Base-by-base conservation (phyloP, 2,888 invertebrate genomes). In the Rhagonycha fulva region DNA sequence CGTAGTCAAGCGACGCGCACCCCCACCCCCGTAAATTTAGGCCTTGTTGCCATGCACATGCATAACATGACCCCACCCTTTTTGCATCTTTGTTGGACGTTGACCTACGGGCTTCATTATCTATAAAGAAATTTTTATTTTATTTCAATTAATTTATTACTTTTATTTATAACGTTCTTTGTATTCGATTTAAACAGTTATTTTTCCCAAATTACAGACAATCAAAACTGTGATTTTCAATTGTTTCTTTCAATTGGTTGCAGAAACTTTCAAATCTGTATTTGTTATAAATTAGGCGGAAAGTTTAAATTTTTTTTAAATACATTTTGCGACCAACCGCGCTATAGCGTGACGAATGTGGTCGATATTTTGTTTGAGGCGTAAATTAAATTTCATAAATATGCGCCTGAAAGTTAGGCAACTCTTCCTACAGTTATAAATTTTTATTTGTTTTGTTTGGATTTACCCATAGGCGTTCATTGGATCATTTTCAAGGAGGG, bases 41-140 rank as follows among this genome's bases (percentile, higher is more conserved):
- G 82, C 84, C 82, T 82, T 84, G 84, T 85, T 85, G 83, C 84
- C 84, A 85, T 85, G 86, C 85, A 85, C 84, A 84, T 84, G 84
- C 83, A 84, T 69, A 72, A 67, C 67, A 68, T 77, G 77, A 80
- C 77, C 75, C 76, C 76, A 75, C 80, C 75, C 78, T 77, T 75
- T 19, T 74, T 76, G 70, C 77, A 75, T 62, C 75, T 75, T 67
- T 69, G 14, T 19, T 76, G 78, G 78, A 78, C 78, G 62, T 78
- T 78, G 78, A 78, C 78, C 78, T n/a, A 74, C 14, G 77, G 62
- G 68, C 74, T 71, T 77, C 68, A 60, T 77, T 77, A 75, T 75
- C 73, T 76, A 74, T 71, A 47, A 70, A 30, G 62, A 62, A 24
- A 30, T 66, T 26, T 66, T 61, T 72, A 47, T 47, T 47, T 47